phyloP scores from a whole-genome alignment of 1,140 invertebrate genomes.

The Lepidostoma basale region DNA sequence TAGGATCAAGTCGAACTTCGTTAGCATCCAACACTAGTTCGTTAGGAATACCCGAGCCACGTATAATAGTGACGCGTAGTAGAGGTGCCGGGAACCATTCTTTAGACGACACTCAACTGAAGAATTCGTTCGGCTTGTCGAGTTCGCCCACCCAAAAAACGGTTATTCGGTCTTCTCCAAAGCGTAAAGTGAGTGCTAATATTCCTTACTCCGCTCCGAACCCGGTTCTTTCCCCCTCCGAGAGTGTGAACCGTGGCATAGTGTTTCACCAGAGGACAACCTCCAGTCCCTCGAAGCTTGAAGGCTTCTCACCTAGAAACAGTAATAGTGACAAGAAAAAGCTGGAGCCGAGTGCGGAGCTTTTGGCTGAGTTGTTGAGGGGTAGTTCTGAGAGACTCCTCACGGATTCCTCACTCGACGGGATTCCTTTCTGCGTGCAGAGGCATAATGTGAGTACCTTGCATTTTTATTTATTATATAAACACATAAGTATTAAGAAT shows the following conservation, averaged over 20 bases:
- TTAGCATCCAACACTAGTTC: slow-evolving; percentile 50
- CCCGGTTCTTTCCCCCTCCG: slow-evolving; percentile 44
- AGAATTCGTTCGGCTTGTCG: slow-evolving; percentile 45
- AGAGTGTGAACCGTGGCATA: slow-evolving; percentile 37
- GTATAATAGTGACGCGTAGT: slow-evolving; percentile 41
- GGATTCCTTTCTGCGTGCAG: slow-evolving; percentile 57
- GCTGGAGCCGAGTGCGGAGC: slow-evolving; percentile 69
- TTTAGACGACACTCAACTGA: slow-evolving; percentile 58
- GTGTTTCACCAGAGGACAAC: slow-evolving; percentile 73
- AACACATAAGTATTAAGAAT: background rate
- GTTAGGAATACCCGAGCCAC: slow-evolving; percentile 43
- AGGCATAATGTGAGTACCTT: slow-evolving; percentile 61
- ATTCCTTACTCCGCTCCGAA: slow-evolving; percentile 50
- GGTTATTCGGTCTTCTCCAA: slow-evolving; percentile 49
- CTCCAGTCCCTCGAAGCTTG: slow-evolving; percentile 79
- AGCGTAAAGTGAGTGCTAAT: slow-evolving; percentile 63
- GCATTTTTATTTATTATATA: slow-evolving; percentile 31
- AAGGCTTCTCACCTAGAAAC: slow-evolving; percentile 52
- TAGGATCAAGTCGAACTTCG: slow-evolving; percentile 51
- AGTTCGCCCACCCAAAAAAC: slow-evolving; percentile 31
- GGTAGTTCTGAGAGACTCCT: slow-evolving; percentile 77
- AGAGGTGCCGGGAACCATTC: slow-evolving; percentile 52
- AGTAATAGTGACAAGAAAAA: slow-evolving; percentile 41
- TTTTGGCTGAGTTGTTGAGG: slow-evolving; percentile 74
- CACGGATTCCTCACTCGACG: slow-evolving; percentile 59